Conservation (phyloP, 2,888 invertebrate species). For the Brachyptera risi region DNA sequence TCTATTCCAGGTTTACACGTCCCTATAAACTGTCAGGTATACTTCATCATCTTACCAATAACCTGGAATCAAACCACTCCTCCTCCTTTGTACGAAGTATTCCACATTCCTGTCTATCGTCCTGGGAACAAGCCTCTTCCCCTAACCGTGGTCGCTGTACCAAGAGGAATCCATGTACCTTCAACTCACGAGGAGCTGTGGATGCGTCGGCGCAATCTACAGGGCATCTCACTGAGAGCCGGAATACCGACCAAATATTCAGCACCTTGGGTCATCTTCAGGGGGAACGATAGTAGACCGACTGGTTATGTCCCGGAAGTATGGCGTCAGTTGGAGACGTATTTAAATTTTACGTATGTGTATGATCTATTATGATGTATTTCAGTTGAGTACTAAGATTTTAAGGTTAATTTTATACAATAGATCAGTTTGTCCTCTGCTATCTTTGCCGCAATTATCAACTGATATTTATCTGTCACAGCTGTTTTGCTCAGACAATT, state of each 20-base stretch:
- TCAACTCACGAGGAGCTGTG: constrained; percentile 9
- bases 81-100: neutral
- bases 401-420: no score
- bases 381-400: no score
- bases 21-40: constrained; percentile 6
- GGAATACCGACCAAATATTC: neutral
- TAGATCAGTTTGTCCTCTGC: no score
- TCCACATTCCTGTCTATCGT: neutral
- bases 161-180: neutral
- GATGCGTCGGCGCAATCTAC: neutral
- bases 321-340: neutral
- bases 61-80: neutral
- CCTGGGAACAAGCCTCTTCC: neutral
- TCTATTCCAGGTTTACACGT: neutral
- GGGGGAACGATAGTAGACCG: neutral
- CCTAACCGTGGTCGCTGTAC: neutral
- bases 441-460: no score
- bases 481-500: no score
- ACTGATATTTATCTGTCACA: no score
- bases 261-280: neutral
- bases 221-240: neutral
- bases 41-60: neutral
- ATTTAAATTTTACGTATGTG: constrained; percentile 1
- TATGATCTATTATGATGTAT: no score
- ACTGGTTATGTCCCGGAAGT: neutral